Evolutionary conservation across 2,113 vertebrate species (phyloP), one percentile per base, ranked within the genome.

Genomic region (Stegastes partitus): DNA sequence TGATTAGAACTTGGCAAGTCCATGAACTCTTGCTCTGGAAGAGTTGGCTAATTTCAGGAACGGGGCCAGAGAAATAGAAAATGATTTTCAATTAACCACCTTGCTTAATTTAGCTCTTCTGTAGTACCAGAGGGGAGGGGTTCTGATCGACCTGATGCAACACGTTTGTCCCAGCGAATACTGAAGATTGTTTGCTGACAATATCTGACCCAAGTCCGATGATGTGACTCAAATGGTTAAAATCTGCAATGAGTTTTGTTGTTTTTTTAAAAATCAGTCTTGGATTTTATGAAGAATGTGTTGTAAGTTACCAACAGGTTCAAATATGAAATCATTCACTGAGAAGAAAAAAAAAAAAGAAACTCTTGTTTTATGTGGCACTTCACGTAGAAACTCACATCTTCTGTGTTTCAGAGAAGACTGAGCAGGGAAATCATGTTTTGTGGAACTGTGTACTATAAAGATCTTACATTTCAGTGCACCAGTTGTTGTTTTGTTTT

Each of bases 1-100:
- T 23, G 47, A n/a, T 76, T 54, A 65, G 3, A 56, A 71, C 23
- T 11, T 21, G 39, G 4, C 39, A 14, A 14, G 39, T 42, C 39
- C 57, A 47, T 71, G 15, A 74, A 47, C 37, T 34, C 31, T 19
- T 49, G 23, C 59, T 70, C 34, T 54, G 12, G 14, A 68, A 54
- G 45, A 8, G 9, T 6, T 51, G 62, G 51, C 55, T 51, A 15
- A 22, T 50, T 39, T 77, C 11, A 28, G 18, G n/a, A 67, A 23
- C 45, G 39, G 11, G 39, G 18, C 11, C 14, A 42, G 58, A 56
- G 11, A 4, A 55, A 39, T 28, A 16, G 12, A 8, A 26, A 21
- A n/a, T 53, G 57, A 37, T 47, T 31, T 61, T 11, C 5, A n/a
- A n/a, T 14, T 21, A 6, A 56, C 14, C 15, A 39, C 21, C 39